Percentiles rank a stretch among this genome's conserved stretches.
Evolutionary conservation across 2,888 invertebrate species (phyloP).

Genomic region (Lasiommata megera): DNA sequence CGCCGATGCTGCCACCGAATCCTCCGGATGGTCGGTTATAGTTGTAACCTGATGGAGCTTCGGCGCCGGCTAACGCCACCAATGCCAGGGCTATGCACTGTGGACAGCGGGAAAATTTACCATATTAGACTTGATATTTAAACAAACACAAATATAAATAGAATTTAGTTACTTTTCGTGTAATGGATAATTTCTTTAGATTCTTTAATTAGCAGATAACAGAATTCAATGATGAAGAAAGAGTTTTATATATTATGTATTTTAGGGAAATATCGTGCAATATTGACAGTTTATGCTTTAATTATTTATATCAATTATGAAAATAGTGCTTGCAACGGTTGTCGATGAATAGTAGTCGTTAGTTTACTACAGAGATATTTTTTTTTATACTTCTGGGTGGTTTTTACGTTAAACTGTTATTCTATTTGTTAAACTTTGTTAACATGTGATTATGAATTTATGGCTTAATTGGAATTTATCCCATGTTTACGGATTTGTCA

Average conservation of each 20-base stretch:
- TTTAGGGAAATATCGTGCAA: too few relatives aligned
- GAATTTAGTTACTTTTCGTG: too few relatives aligned
- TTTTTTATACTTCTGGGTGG: neutral
- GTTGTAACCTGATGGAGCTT: conserved; percentile 88
- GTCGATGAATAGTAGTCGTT: neutral
- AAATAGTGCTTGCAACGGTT: neutral
- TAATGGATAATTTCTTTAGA: too few relatives aligned
- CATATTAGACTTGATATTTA: neutral
- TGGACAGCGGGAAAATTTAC: conserved; percentile 41
- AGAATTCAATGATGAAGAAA: too few relatives aligned
- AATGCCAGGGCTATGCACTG: conserved; percentile 92
- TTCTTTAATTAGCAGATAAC: too few relatives aligned
- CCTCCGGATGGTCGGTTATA: conserved; percentile 86
- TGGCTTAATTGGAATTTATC: neutral
- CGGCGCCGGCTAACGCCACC: conserved; percentile 87
- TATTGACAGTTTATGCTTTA: too few relatives aligned
- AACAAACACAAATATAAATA: too few relatives aligned
- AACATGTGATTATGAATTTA: neutral
- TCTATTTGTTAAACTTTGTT: neutral
- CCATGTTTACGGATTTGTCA: conserved; percentile 10
- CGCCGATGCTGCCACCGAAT: conserved; percentile 60
- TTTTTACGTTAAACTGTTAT: neutral
- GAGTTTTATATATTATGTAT: too few relatives aligned
- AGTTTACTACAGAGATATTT: neutral
- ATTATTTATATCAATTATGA: too few relatives aligned